These are phyloP conservation scores for Pseudobourletiella spinata DNA, from an alignment of 1,140 invertebrate genomes.

Conservation along the genomic window DNA sequence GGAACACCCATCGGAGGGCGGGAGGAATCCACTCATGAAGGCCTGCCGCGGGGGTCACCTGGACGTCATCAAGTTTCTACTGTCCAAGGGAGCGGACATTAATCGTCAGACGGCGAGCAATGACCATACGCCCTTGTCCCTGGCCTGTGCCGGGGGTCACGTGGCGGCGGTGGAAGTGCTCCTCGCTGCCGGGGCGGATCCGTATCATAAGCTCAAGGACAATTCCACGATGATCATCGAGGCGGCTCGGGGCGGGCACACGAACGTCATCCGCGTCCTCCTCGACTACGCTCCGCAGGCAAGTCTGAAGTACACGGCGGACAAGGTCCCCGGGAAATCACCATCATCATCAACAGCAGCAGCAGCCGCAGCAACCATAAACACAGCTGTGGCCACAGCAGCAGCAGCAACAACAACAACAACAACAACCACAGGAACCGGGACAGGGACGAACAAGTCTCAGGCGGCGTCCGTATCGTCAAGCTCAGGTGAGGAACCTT, in stretches of 20 bases:
- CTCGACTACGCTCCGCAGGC: slow-evolving; percentile 85
- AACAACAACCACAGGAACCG: too few species aligned
- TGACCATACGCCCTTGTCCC: slow-evolving; percentile 91
- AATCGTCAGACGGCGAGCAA: slow-evolving; percentile 92
- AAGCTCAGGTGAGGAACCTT: too few species aligned
- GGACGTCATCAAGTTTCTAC: slow-evolving; percentile 93
- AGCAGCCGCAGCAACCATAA: too few species aligned
- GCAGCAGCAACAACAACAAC: neutral
- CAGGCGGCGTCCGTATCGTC: too few species aligned
- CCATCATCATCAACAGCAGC: too few species aligned
- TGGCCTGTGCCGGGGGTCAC: slow-evolving; percentile 95
- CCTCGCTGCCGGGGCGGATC: slow-evolving; percentile 81
- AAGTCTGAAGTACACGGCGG: slow-evolving; percentile 43
- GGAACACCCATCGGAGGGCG: slow-evolving; percentile 90
- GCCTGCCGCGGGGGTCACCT: slow-evolving; percentile 97
- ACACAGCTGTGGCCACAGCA: too few species aligned
- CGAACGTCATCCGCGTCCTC: slow-evolving; percentile 83
- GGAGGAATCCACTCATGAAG: slow-evolving; percentile 94
- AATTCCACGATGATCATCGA: slow-evolving; percentile 98
- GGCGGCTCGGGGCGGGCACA: slow-evolving; percentile 94
- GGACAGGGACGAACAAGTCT: neutral
- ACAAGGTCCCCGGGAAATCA: slow-evolving; percentile 5
- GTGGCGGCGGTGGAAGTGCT: slow-evolving; percentile 83
- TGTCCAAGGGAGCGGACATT: slow-evolving; percentile 88
- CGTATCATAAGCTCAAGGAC: slow-evolving; percentile 94